Evolutionary conservation across 2,888 invertebrate species (phyloP).

Genomic region (Agrochola macilenta): DNA sequence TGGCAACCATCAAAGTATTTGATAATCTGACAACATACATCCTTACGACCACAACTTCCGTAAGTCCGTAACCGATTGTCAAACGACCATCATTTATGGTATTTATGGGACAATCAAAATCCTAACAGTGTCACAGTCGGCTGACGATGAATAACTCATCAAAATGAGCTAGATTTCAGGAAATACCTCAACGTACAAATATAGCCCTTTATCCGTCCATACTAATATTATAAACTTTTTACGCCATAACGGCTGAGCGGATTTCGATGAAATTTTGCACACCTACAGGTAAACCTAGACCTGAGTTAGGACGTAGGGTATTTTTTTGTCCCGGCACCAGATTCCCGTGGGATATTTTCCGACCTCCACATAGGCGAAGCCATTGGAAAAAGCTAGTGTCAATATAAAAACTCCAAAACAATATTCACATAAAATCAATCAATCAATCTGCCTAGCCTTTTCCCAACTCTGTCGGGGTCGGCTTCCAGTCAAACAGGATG

Average conservation of each 20-base stretch:
- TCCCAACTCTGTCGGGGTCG: no score
- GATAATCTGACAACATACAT: background rate
- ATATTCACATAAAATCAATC: background rate
- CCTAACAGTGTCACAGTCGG: background rate
- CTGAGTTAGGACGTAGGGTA: no score
- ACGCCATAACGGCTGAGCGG: background rate
- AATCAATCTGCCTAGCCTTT: no score
- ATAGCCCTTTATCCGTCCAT: no score
- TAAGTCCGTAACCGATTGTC: background rate
- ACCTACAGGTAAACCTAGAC: background rate
- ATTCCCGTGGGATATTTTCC: no score
- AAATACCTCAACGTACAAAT: background rate
- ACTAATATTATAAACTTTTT: background rate
- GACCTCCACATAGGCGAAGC: no score
- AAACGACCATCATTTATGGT: background rate
- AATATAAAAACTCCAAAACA: background rate
- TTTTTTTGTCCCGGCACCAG: background rate
- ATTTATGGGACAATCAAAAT: background rate
- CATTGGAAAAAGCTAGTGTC: no score
- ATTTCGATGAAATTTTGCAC: background rate
- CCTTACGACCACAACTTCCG: background rate
- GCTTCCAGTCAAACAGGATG: no score
- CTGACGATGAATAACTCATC: background rate
- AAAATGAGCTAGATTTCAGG: background rate
- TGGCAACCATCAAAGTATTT: background rate